Conservation (phyloP, 2,888 invertebrate species). For the Brenthis ino region DNA sequence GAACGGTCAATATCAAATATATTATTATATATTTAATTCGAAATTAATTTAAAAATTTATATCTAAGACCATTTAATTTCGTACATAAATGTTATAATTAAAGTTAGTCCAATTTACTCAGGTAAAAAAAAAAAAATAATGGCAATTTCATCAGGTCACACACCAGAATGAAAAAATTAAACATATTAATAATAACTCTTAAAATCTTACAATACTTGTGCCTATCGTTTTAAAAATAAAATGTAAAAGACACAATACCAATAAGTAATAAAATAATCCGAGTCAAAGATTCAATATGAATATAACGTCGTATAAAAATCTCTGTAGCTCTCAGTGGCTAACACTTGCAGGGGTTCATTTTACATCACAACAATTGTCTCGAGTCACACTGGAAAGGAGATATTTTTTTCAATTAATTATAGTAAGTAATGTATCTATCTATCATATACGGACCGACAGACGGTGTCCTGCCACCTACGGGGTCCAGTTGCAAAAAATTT, state of each 20-base stretch:
- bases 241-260: constrained; percentile 12
- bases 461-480: no score
- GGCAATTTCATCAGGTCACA: neutral
- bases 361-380: neutral
- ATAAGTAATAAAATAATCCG: constrained; percentile 5
- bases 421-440: no score
- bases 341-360: constrained; percentile 2
- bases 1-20: no score
- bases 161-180: constrained; percentile 1
- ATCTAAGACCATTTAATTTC: neutral
- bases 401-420: neutral
- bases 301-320: constrained; percentile 19
- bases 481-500: no score
- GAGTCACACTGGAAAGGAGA: neutral
- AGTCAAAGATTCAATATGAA: constrained; percentile 26
- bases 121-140: neutral
- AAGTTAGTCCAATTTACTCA: neutral
- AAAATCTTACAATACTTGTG: constrained; percentile 21
- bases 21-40: neutral
- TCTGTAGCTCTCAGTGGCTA: constrained; percentile 15
- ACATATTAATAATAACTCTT: neutral
- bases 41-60: neutral
- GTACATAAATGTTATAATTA: neutral
- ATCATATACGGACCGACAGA: no score
- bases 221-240: constrained; percentile 1